Evolutionary conservation across 2,113 vertebrate genomes (phyloP), one percentile per base, ranked within the genome.

Genomic region (Rhinolophus sinicus): DNA sequence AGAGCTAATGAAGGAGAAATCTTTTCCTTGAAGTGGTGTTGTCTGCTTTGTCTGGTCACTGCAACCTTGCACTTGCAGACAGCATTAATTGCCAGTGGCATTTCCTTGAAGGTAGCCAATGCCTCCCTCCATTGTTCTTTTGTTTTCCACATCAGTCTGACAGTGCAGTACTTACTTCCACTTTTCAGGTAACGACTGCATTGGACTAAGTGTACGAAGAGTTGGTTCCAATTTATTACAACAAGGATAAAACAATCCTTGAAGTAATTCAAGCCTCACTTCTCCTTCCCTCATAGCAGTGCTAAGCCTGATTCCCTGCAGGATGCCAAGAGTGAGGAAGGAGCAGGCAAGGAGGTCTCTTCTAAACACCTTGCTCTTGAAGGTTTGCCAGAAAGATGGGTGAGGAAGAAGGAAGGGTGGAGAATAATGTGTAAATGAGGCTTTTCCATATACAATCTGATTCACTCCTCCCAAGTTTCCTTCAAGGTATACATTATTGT

Each of bases 1-100:
- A 82, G 77, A 38, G 26, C 78, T 96, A 88, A 93, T 95, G 69
- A 91, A 69, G 22, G 14, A 96, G 82, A 93, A 86, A 33, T 56
- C 44, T 40, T 92, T 89, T 81, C 50, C 73, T 78, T 81, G 30
- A 91, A 93, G 70, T 65, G 30, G 16, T 77, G 22, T 22, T 52
- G 33, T 50, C 50, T 50, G 21, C 9, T 81, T 78, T 35, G 21
- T 52, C 35, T 91, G 75, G 93, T 38, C 28, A 28, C 67, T 47
- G 10, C 33, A 60, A 38, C 33, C 13, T 26, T 65, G 5, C 33
- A 13, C 62, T 82, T 75, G n/a, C 19, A 70, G 28, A 81, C 1
- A 50, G 14, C 60, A 60, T 35, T 86, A 40, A 56, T 72, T 86
- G 21, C 40, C 13, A 65, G 67, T 26, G 12, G 2, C 33, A n/a